Evolutionary conservation across 2,113 vertebrate genomes (phyloP).

Genomic region (Rhynchopsitta pachyrhyncha): DNA sequence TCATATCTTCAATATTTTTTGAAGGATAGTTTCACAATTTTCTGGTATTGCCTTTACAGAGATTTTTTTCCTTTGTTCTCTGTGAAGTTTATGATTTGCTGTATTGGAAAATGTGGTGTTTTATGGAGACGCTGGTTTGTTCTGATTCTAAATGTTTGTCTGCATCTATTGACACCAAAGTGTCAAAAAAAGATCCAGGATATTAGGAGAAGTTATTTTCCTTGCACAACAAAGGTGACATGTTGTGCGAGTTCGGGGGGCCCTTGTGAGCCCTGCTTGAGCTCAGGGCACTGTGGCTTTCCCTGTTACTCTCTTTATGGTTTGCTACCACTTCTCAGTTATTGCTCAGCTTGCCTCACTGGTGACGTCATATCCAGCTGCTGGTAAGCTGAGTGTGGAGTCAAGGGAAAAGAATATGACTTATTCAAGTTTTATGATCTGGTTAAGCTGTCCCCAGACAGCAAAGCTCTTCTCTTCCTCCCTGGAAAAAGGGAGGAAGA

Average conservation of each 20-base stretch:
- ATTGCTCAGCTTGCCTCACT: not conserved
- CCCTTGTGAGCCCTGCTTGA: not conserved
- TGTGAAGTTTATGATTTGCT: not conserved
- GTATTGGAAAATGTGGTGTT: rapidly evolving
- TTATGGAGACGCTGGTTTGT: not conserved
- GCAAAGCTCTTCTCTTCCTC: not conserved
- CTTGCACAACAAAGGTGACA: not conserved
- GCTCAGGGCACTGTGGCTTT: not conserved
- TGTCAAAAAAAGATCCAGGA: not conserved
- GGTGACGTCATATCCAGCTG: not conserved
- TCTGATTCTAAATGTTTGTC: not conserved
- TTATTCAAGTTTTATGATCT: not conserved
- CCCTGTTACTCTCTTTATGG: not conserved
- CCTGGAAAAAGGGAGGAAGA: not conserved
- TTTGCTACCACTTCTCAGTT: not conserved
- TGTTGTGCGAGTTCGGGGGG: not conserved
- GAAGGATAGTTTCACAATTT: not conserved
- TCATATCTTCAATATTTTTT: not conserved
- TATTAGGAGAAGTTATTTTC: not conserved
- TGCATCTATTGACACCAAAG: not conserved
- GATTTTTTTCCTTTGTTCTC: not conserved
- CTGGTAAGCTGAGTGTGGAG: not conserved
- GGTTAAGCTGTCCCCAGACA: not conserved
- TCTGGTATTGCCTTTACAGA: not conserved
- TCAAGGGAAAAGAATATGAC: not conserved